Base-by-base conservation (phyloP, 2,113 vertebrate genomes). In the Ariopsis seemanni region DNA sequence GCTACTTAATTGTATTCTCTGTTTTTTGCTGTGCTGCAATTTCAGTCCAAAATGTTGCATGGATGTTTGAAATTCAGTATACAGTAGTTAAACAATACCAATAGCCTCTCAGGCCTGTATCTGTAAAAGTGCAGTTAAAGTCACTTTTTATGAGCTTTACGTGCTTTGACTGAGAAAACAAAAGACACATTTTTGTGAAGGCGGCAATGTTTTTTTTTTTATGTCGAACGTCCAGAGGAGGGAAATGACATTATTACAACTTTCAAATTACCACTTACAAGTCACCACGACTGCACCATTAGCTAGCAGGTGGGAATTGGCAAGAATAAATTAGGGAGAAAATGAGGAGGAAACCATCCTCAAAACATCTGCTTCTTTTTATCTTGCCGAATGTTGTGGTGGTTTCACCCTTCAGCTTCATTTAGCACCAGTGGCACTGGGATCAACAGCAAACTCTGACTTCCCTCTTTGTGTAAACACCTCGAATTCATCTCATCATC, bases 321-420 rank as follows among this genome's bases (percentile, higher is more conserved):
- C 2, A 15, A 7, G 25, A 27, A 25, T 27, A 78, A 53, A 78
- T n/a, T 78, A 25, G 50, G 50, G 25, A 7, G 50, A 27, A 78
- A 30, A 57, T 10, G 7, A 15, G 25, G n/a, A 67, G 12, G 22
- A 42, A 58, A 71, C n/a, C 42, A 42, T 42, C 42, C 42, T 42
- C 1, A 30, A 74, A 74, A 85, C 30, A 20, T 30, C 63, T 53
- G 52, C 48, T 71, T 69, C 63, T 53, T 84, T 69, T 69, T 63
- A 84, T 71, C 62, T 69, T 71, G 62, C 14, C 8, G 12, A 71
- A 71, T 14, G 17, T 30, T 12, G 20, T 12, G 69, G 27, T 60
- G 25, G 20, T 52, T 67, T 53, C 74, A 27, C 20, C 22, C 77
- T 25, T 65, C 85, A 79, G 72, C 74, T 55, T 79, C 84, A 63